A percentile compares a stretch with the other conserved stretches of the same genome.
Conservation (phyloP, 2,113 vertebrate genomes). For the Fulmarus glacialis region DNA sequence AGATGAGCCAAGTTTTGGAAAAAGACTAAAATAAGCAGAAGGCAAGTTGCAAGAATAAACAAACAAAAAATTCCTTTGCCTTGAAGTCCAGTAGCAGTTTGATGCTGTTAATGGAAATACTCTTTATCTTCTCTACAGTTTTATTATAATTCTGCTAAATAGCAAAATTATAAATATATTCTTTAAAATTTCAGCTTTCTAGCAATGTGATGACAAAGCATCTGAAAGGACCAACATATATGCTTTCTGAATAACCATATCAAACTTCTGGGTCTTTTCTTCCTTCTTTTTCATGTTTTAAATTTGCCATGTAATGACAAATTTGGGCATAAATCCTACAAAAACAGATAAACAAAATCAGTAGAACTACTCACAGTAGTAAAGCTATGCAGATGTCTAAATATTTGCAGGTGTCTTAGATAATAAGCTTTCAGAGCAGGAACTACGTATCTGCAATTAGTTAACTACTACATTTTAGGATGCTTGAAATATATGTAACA, state of each 20-base stretch:
- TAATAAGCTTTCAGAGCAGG: constrained; percentile 36
- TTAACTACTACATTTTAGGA: not conserved
- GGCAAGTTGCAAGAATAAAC: not conserved
- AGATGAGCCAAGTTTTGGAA: not conserved
- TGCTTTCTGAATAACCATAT: not conserved
- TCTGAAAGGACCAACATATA: not conserved
- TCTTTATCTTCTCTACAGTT: not conserved
- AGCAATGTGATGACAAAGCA: not conserved
- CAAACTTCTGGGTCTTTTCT: not conserved
- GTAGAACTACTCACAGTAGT: constrained; percentile 10
- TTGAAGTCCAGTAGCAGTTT: not conserved
- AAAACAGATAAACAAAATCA: constrained; percentile 14
- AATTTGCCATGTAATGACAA: not conserved
- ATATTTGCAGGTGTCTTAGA: constrained; percentile 34
- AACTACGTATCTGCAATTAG: not conserved
- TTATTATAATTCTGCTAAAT: not conserved
- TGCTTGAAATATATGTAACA: constrained; percentile 7
- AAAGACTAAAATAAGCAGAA: not conserved
- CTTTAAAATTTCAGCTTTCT: not conserved
- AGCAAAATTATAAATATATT: not conserved
- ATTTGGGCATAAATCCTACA: not conserved
- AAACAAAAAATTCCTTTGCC: constrained; percentile 5
- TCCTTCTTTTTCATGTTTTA: not conserved
- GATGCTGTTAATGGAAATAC: not conserved
- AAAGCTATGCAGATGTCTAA: constrained; percentile 1